Conservation (phyloP, 1,140 invertebrate genomes). For the Chrysomallon squamiferum region DNA sequence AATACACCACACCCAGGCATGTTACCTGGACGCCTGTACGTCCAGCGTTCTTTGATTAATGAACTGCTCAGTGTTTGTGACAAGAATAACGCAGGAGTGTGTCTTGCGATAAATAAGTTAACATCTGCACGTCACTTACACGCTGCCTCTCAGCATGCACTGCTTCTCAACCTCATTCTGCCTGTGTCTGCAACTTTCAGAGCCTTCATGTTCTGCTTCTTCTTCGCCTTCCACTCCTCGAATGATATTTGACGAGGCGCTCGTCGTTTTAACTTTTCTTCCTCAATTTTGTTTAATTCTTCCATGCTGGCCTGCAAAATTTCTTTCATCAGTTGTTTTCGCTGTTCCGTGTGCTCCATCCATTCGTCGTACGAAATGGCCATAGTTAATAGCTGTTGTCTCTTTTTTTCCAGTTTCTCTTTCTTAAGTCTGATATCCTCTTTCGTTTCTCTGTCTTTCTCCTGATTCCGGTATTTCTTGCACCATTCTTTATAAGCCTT, state of each 20-base stretch:
- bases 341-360: constrained; percentile 39
- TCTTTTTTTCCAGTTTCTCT: constrained; percentile 37
- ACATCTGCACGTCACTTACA: too few relatives aligned
- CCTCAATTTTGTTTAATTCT: constrained; percentile 33
- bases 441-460: constrained; percentile 35
- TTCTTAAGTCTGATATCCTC: constrained; percentile 32
- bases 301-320: constrained; percentile 37
- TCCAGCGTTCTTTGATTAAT: too few relatives aligned
- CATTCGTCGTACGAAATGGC: constrained; percentile 49
- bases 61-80: too few relatives aligned
- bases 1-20: too few relatives aligned
- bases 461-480: constrained; percentile 25
- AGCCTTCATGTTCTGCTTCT: too few relatives aligned
- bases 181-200: too few relatives aligned
- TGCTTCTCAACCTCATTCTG: too few relatives aligned
- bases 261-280: constrained; percentile 21
- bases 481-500: constrained; percentile 34
- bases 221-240: constrained; percentile 26
- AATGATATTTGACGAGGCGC: constrained; percentile 21
- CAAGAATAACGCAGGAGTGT: too few relatives aligned
- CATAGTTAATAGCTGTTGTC: constrained; percentile 39
- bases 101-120: too few relatives aligned
- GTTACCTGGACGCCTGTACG: too few relatives aligned
- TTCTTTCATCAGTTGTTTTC: constrained; percentile 35
- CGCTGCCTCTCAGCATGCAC: too few relatives aligned